Evolutionary conservation across 2,113 vertebrate genomes (phyloP).

Genomic region (Symphodus melops): DNA sequence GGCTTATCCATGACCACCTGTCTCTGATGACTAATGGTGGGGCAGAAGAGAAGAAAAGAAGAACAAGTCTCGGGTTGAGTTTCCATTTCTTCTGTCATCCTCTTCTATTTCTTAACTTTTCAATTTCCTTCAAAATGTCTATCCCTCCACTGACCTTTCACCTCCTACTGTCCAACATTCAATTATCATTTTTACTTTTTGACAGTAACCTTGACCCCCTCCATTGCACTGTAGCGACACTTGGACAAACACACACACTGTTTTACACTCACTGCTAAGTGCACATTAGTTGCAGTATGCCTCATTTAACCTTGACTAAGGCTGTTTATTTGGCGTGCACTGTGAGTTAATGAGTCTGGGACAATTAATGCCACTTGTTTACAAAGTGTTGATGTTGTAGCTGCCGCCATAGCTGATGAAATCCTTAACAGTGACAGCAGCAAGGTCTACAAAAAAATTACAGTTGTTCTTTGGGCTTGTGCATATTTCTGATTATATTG

Average conservation of each 20-base stretch:
- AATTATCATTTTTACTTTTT: conserved; percentile 38
- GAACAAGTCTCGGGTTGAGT: background rate
- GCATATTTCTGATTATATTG: background rate
- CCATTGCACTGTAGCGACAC: background rate
- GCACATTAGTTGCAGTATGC: conserved; percentile 62
- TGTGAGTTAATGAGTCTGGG: conserved; percentile 66
- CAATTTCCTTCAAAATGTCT: background rate
- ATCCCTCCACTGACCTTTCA: background rate
- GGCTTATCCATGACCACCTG: conserved; percentile 37
- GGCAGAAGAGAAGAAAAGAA: background rate
- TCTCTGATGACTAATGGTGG: conserved; percentile 6
- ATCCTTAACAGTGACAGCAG: conserved; percentile 19
- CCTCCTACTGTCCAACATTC: conserved; percentile 11
- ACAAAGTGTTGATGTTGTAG: conserved; percentile 45
- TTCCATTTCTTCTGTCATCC: background rate
- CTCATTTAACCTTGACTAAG: conserved; percentile 66
- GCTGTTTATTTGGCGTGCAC: conserved; percentile 63
- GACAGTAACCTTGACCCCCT: conserved; percentile 43
- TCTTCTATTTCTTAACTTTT: background rate
- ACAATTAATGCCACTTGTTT: conserved; percentile 68
- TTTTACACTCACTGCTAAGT: conserved; percentile 33
- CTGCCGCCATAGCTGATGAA: conserved; percentile 35
- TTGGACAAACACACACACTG: conserved; percentile 12
- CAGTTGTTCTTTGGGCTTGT: background rate
- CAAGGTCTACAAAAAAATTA: background rate